These are phyloP conservation scores for Sus cebifrons DNA, from an alignment of 2,797 vertebrate species.

Conservation along the genomic window DNA sequence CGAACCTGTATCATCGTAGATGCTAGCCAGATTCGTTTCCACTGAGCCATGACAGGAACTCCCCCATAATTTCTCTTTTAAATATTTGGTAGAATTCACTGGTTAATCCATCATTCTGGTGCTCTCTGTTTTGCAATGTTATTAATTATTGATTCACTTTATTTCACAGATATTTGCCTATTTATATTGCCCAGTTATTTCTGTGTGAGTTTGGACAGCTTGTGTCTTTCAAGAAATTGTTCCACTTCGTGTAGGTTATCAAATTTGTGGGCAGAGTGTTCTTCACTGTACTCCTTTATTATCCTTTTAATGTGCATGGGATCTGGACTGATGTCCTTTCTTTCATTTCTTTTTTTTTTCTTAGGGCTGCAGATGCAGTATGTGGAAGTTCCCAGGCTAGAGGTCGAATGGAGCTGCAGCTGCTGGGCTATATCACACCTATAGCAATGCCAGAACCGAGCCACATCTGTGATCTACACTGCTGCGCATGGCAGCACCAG, in stretches of 20 bases:
- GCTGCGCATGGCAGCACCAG: too few relatives aligned
- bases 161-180: background rate
- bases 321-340: background rate
- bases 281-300: background rate
- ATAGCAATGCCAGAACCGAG: too few relatives aligned
- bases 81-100: background rate
- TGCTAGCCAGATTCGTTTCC: too few relatives aligned
- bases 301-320: background rate
- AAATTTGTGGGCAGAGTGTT: background rate
- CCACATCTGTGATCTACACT: too few relatives aligned
- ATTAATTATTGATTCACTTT: background rate
- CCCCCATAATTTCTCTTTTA: background rate
- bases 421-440: too few relatives aligned
- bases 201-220: background rate
- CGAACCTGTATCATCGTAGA: too few relatives aligned
- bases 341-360: background rate
- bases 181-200: background rate
- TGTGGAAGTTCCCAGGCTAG: too few relatives aligned
- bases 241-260: background rate
- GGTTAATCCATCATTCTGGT: background rate
- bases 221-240: background rate
- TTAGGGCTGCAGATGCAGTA: background rate
- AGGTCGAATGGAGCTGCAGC: too few relatives aligned
- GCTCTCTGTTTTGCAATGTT: background rate
- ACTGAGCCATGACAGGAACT: too few relatives aligned